These are phyloP conservation scores for Acromyrmex echinatior DNA, from an alignment of 1,140 invertebrate species.

Conservation along the genomic window DNA sequence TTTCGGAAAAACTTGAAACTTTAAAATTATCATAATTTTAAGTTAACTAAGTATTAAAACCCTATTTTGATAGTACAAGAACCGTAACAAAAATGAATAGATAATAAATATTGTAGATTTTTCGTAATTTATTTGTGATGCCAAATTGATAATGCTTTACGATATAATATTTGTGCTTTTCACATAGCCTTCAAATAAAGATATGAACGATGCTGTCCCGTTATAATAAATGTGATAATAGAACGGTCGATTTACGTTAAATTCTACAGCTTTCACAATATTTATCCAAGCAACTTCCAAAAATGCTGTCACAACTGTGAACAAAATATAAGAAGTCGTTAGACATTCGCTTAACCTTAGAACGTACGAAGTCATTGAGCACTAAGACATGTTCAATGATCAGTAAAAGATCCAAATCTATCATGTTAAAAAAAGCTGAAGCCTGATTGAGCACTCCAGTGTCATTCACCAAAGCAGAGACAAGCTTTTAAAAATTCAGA, in stretches of 20 bases:
- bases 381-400: no score
- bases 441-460: no score
- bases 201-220: neutral
- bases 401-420: no score
- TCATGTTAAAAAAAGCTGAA: no score
- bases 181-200: neutral
- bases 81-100: neutral
- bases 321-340: conserved; percentile 20
- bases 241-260: neutral
- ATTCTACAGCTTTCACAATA: neutral
- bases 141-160: neutral
- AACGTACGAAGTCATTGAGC: no score
- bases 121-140: neutral
- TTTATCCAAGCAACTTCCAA: neutral
- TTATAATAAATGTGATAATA: conserved; percentile 16
- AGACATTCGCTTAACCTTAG: neutral
- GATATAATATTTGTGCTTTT: neutral
- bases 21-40: neutral
- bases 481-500: no score
- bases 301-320: neutral
- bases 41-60: neutral
- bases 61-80: neutral
- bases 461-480: no score
- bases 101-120: neutral
- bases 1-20: neutral